Evolutionary conservation across 2,797 vertebrate genomes (phyloP), one percentile per base, ranked within the genome.

Genomic region (Toxotes lorentzi): DNA sequence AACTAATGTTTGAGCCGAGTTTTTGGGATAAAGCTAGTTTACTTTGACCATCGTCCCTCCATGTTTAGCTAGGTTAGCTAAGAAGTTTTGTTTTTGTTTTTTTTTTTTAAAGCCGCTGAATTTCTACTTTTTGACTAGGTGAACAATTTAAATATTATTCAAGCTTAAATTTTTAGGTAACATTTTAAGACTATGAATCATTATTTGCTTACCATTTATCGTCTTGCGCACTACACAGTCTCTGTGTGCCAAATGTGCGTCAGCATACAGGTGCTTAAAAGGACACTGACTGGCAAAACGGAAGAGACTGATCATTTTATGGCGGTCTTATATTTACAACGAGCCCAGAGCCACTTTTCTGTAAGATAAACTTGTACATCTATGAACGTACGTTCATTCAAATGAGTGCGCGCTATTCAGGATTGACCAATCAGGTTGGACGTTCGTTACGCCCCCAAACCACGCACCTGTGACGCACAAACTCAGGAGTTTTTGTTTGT

Each of bases 391-490:
- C 3, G 1, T 5, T 1, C 3, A 41, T 19, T 63, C 2, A 61
- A 70, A 59, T 1, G 2, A 57, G 17, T 4, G 14, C 16, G 51
- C 16, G 16, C n/a, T 8, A 1, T 7, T 17, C 4, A 1, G 5
- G 4, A 4, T 17, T 24, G 27, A 61, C 66, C 61, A 83, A 71
- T 78, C 70, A 50, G 6, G 23, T 16, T 14, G 2, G 45, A 53
- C 35, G 51, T 38, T 9, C 5, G 4, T 47, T n/a, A 35, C 21
- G 27, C 9, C 10, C 23, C 35, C 65, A 27, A 32, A 2, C 13
- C 14, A 21, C 56, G 41, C 23, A 16, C 11, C 13, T 5, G 4
- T 4, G 12, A 24, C 21, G 16, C 57, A 54, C 40, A 21, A 2
- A 70, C 5, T 47, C 7, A 54, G 3, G 1, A n/a, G 5, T 30